phyloP scores from a whole-genome alignment of 2,113 vertebrate genomes.

The Albula goreensis region DNA sequence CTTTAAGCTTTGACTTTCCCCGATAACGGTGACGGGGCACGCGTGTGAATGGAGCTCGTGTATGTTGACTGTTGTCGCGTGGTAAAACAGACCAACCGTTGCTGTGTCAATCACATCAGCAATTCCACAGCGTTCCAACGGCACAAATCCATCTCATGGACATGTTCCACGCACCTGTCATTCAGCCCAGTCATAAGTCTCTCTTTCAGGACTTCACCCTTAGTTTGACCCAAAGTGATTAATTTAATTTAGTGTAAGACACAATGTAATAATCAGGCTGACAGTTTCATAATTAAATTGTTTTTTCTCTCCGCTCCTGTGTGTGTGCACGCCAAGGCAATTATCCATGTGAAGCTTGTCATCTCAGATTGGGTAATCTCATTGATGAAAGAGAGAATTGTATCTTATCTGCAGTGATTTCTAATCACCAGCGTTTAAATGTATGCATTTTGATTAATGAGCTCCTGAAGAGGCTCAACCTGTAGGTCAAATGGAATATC shows the following conservation, averaged over 20 bases:
- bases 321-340: conserved; percentile 38
- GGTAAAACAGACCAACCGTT: neutral
- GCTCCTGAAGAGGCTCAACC: conserved; percentile 12
- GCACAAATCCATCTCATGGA: conserved; percentile 11
- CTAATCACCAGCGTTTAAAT: conserved; percentile 61
- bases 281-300: conserved; percentile 39
- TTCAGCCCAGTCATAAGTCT: conserved; percentile 20
- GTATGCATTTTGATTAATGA: conserved; percentile 46
- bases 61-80: neutral
- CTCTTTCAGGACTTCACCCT: neutral
- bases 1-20: neutral
- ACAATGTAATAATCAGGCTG: conserved; percentile 35
- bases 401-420: conserved; percentile 47
- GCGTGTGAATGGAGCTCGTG: neutral
- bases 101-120: neutral
- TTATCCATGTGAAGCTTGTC: conserved; percentile 45
- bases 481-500: neutral
- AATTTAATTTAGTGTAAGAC: conserved; percentile 38
- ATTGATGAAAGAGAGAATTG: conserved; percentile 48
- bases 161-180: conserved; percentile 16
- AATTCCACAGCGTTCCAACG: too few relatives aligned
- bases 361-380: conserved; percentile 47
- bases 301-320: conserved; percentile 4
- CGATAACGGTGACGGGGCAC: neutral
- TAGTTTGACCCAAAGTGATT: conserved; percentile 34